phyloP scores from a whole-genome alignment of 2,888 invertebrate species.

The Agrotis segetum region DNA sequence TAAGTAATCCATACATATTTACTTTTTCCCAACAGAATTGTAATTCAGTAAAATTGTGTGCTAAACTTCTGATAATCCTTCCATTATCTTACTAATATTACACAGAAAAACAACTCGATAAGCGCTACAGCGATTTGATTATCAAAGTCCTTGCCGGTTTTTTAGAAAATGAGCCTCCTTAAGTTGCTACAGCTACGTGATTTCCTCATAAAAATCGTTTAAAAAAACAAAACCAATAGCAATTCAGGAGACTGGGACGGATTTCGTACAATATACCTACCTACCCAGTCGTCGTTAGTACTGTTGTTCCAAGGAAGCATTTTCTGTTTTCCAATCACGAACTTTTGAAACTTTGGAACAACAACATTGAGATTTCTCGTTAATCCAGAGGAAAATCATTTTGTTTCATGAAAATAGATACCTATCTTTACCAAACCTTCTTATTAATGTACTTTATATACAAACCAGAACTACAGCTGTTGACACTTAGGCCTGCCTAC shows the following conservation, averaged over 20 bases:
- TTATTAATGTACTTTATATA: not conserved
- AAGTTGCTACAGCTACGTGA: not conserved
- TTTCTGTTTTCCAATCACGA: constrained; percentile 35
- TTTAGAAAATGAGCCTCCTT: not conserved
- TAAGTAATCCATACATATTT: constrained; percentile 77
- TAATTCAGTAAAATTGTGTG: not conserved
- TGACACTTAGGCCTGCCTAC: not conserved
- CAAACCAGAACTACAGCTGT: not conserved
- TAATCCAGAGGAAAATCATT: constrained; percentile 6
- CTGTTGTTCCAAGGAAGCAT: constrained; percentile 10
- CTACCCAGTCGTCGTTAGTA: not conserved
- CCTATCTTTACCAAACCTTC: not conserved
- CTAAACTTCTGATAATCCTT: not conserved
- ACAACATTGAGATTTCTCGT: constrained; percentile 18
- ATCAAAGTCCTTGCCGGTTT: not conserved
- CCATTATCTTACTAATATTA: not conserved
- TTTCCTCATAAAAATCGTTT: not conserved
- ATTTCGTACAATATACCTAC: not conserved
- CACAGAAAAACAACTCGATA: no score
- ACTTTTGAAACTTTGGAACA: constrained; percentile 21
- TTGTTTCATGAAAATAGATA: constrained; percentile 13
- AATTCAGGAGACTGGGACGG: not conserved
- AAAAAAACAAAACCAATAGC: constrained; percentile 7
- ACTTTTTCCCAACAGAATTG: not conserved
- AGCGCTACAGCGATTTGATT: not conserved